Percentiles rank a stretch among this genome's conserved stretches.
phyloP scores from a whole-genome alignment of 2,113 vertebrate genomes.

The Bambusicola thoracicus region DNA sequence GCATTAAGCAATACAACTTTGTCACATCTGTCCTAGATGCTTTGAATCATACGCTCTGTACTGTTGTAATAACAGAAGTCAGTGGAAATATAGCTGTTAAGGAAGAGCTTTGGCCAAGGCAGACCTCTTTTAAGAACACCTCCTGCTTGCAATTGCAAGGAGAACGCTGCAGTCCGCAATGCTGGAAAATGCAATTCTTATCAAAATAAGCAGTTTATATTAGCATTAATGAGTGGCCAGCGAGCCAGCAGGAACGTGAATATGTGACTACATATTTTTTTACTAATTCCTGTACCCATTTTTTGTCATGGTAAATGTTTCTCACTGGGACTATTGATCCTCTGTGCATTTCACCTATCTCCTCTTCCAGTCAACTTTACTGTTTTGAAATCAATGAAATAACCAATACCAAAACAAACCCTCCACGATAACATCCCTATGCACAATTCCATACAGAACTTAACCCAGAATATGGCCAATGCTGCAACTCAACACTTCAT shows the following conservation, averaged over 20 bases:
- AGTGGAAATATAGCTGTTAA: neutral
- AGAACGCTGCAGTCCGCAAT: neutral
- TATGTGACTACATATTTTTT: rapidly evolving
- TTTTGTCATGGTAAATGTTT: neutral
- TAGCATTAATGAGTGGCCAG: neutral
- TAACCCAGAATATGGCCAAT: neutral
- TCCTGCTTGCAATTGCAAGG: neutral
- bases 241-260: neutral
- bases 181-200: neutral
- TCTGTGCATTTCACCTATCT: neutral
- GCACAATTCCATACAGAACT: neutral
- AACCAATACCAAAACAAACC: rapidly evolving
- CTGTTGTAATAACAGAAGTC: neutral
- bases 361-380: neutral
- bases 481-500: neutral
- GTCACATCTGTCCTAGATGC: neutral
- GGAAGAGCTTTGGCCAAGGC: neutral
- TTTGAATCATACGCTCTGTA: neutral
- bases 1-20: neutral
- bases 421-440: no score
- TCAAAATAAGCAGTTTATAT: neutral
- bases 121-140: neutral
- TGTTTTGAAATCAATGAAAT: neutral
- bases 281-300: neutral
- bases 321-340: neutral